Conservation (phyloP, 2,888 invertebrate genomes). For the Auanema freiburgensis region DNA sequence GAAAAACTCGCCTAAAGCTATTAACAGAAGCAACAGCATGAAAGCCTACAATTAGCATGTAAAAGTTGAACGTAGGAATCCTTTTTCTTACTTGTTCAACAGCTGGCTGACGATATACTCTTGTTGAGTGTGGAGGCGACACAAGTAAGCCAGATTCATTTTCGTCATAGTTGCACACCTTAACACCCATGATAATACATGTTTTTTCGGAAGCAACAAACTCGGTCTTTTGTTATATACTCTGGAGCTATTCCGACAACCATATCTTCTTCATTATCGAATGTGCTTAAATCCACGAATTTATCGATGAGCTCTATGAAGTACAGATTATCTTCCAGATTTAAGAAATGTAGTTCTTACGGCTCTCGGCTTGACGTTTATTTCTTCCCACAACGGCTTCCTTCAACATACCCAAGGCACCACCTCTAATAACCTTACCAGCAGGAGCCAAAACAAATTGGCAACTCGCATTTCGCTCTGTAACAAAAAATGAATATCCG, state of each 20-base stretch:
- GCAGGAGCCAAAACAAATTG: slow-evolving; percentile 44
- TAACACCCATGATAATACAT: neutral
- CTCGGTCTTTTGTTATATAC: slow-evolving; percentile 57
- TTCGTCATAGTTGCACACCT: slow-evolving; percentile 62
- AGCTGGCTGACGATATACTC: slow-evolving; percentile 84
- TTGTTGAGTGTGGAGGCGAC: slow-evolving; percentile 85
- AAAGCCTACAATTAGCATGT: slow-evolving; percentile 73
- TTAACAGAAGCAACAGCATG: slow-evolving; percentile 85
- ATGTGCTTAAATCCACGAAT: slow-evolving; percentile 58
- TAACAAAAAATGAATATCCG: no score
- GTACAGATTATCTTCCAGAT: neutral
- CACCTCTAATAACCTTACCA: slow-evolving; percentile 48
- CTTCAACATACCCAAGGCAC: slow-evolving; percentile 58
- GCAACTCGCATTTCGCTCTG: slow-evolving; percentile 36
- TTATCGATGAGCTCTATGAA: slow-evolving; percentile 55
- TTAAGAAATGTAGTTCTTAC: slow-evolving; percentile 8
- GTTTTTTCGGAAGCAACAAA: slow-evolving; percentile 14
- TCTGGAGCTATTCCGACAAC: slow-evolving; percentile 62
- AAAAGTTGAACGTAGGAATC: neutral
- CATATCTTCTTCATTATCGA: slow-evolving; percentile 56
- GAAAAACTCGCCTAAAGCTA: slow-evolving; percentile 95
- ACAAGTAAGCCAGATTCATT: slow-evolving; percentile 60
- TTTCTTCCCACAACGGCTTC: slow-evolving; percentile 31
- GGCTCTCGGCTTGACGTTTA: slow-evolving; percentile 21
- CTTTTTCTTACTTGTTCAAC: slow-evolving; percentile 72